Base-by-base conservation (phyloP, 1,140 invertebrate genomes). In the Bombus haemorrhoidalis region DNA sequence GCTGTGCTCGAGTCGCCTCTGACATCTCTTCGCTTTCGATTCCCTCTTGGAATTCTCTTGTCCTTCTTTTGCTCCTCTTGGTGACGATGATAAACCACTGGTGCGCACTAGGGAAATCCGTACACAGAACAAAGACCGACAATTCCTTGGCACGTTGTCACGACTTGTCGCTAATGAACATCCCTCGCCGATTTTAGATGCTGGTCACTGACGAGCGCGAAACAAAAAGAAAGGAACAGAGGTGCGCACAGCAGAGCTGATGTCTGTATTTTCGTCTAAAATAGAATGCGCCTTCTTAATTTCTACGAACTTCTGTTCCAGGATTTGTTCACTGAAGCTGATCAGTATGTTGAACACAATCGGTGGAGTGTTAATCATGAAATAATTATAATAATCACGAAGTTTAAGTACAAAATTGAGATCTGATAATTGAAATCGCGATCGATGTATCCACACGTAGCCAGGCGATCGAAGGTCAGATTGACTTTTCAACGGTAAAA, bases 81-180 rank as follows among this genome's bases (percentile, higher is more conserved):
- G 4, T 78, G 80, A 71, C 83, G 73, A 53, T 80, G 81, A 91
- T 90, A 92, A 92, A 90, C 91, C 89, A 75, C 68, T 81, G 77
- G 86, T 81, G 88, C 41, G 43, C 87, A 62, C 85, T 32, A n/a
- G 2, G 57, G 64, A 80, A 68, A 74, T 43, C 47, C 81, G 57
- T 66, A 10, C 25, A 22, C 37, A 80, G 83, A 90, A 93, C 90
- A 91, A 92, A 92, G 87, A 91, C 77, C 80, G 86, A 90, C 86
- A 62, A 88, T 90, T 87, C 78, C 86, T 90, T 90, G 88, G 89
- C 88, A 90, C 80, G 12, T 43, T 81, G 86, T 90, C 83, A 78
- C 88, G 81, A 86, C 57, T 83, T 53, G 66, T 69, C 72, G 85
- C 83, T 90, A 90, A 90, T 87, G 89, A 90, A 90, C 89, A 87